Evolutionary conservation across 1,140 invertebrate genomes (phyloP).

Genomic region (Platorchestia sp.): DNA sequence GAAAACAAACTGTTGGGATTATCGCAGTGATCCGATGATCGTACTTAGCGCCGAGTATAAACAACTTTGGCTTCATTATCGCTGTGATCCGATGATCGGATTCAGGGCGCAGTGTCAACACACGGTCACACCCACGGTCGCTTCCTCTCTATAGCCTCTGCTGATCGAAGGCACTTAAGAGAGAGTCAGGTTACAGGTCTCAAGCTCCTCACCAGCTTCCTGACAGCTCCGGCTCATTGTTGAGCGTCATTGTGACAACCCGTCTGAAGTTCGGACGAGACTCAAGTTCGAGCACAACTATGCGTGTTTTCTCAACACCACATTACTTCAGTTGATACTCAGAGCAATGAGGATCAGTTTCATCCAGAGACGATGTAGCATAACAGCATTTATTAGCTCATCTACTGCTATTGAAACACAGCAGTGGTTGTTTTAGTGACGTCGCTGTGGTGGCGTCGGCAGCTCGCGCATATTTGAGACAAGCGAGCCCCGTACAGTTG

Average conservation of each 20-base stretch:
- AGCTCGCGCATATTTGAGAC: background rate
- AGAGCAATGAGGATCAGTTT: background rate
- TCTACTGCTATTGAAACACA: background rate
- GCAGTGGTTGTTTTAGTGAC: background rate
- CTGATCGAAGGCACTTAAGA: background rate
- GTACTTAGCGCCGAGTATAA: background rate
- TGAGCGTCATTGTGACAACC: background rate
- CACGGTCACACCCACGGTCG: background rate
- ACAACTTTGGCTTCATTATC: background rate
- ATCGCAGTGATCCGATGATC: background rate
- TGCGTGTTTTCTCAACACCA: background rate
- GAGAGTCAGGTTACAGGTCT: background rate
- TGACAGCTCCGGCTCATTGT: background rate
- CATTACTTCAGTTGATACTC: background rate
- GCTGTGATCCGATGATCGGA: background rate
- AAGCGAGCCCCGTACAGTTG: background rate
- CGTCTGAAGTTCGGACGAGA: background rate
- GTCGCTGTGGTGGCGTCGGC: background rate
- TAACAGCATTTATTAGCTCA: background rate
- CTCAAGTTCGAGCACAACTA: background rate
- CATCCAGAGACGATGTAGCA: background rate
- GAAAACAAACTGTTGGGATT: background rate
- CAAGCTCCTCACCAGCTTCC: background rate
- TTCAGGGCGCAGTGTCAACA: background rate
- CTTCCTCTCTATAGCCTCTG: background rate